Base-by-base conservation (phyloP, 1,140 invertebrate genomes). In the Melanaphis sacchari region DNA sequence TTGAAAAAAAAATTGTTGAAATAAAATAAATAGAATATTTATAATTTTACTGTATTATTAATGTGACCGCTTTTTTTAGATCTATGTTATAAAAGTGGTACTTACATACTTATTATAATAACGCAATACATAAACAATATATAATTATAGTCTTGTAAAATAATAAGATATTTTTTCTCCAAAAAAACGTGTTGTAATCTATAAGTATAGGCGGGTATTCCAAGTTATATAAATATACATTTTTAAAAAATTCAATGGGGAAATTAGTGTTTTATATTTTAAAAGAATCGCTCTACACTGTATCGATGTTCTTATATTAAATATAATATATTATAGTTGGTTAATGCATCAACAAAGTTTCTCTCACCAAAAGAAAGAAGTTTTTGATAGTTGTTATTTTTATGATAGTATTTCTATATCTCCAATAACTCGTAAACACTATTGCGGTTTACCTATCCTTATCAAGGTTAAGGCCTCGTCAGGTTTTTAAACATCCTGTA, bases 111-210 rank as follows among this genome's bases (percentile, higher is more conserved):
- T 31, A 59, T 59, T 59, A 59, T 36, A 76, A 31, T 76, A n/a
- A 76, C 59, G 59, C 59, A 76, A 76, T 76, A 76, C 31, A 76
- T n/a, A 76, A n/a, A 76, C n/a, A 76, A 36, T 76, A 76, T 76
- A 76, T 76, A 18, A 76, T 76, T 76, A 76, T 76, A 76, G 15
- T 76, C 59, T n/a, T n/a, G 59, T n/a, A 76, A n/a, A 5, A n/a
- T 76, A n/a, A 18, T 18, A 76, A n/a, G 8, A 76, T 9, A n/a
- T 15, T n/a, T 76, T 76, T 76, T n/a, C 15, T 21, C 46, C 15
- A 76, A 76, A 66, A n/a, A 76, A 52, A 24, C 31, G 11, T 76
- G 59, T 21, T 76, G 59, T 76, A 76, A 76, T 5, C 18, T n/a
- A 76, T n/a, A 76, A 76, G n/a, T 76, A 54, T 54, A 31, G 26